A percentile compares a stretch with the other conserved stretches of the same genome.
phyloP scores from a whole-genome alignment of 2,797 vertebrate species.

The Pterois miles region DNA sequence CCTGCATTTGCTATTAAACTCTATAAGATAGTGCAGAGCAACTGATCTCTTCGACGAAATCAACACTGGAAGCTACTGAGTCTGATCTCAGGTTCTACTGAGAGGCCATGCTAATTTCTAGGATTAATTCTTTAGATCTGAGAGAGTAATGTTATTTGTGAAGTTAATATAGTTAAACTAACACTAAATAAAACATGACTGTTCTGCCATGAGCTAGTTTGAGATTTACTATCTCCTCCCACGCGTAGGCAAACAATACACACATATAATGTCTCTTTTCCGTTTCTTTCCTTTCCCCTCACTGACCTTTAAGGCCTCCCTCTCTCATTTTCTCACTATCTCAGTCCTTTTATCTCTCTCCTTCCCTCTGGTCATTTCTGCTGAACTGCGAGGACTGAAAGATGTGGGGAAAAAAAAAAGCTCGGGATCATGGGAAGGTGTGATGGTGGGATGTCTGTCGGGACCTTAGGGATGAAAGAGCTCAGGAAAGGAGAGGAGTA shows the following conservation, averaged over 20 bases:
- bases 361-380: conserved; percentile 50
- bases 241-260: not conserved
- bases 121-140: not conserved
- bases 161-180: not conserved
- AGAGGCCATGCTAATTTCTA: not conserved
- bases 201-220: conserved; percentile 14
- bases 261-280: not conserved
- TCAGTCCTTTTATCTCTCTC: conserved; percentile 29
- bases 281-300: not conserved
- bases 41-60: too few species aligned
- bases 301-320: conserved; percentile 41
- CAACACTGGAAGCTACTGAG: not conserved
- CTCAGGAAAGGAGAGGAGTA: not conserved
- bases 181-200: conserved; percentile 50
- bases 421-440: conserved; percentile 45
- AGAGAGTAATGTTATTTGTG: not conserved
- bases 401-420: conserved; percentile 27
- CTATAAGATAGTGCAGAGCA: too few species aligned
- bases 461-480: conserved; percentile 47
- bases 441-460: conserved; percentile 48
- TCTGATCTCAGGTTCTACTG: not conserved
- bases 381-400: conserved; percentile 51
- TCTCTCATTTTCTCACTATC: conserved; percentile 51
- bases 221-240: not conserved
- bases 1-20: too few species aligned